Base-by-base conservation (phyloP, 2,888 invertebrate species). In the Nemoura dubitans region DNA sequence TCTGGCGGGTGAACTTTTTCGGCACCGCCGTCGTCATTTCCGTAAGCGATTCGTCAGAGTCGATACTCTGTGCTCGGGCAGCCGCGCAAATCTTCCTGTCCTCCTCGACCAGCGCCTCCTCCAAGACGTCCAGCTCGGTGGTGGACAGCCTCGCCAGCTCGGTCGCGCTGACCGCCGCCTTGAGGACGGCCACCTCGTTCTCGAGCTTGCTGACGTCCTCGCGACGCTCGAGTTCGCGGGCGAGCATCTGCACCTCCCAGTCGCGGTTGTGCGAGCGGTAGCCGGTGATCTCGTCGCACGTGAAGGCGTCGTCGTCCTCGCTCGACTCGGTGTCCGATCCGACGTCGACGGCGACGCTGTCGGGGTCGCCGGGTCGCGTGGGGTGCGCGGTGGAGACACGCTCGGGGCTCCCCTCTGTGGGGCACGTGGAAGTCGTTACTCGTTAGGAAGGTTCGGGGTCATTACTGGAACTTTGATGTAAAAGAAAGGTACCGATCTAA, bases 181-280 rank as follows among this genome's bases (percentile, higher is more conserved):
- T 87, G 87, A 90, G 88, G 29, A 89, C 89, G 36, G 87, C 85
- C 83, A 89, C 59, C 86, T 90, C 90, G 76, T 87, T 86, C 85
- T 90, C 89, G 77, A 90, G 86, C 83, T 89, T 86, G 86, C 88
- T 87, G 78, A 89, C 88, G 80, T 89, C 87, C 76, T 89, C 89
- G 87, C 90, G 90, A 36, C 92, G 91, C 29, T 95, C 94, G 89
- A 96, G 92, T 90, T 96, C 95, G 88, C 95, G 94, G 0, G 96
- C 96, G 76, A 96, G 91, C 95, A 96, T 95, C 91, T 94, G 93
- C 0, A 96, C 95, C 91, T 96, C 96, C 96, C 96, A 96, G 90
- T 95, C 94, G 88, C 95, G 94, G 88, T 92, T 88, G 86, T 88
- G 88, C 85, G 86, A 86, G 84, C 29, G 91, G 27, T 91, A 91